These are phyloP conservation scores for Oscheius sp. DNA, from an alignment of 2,888 invertebrate genomes.

Conservation along the genomic window DNA sequence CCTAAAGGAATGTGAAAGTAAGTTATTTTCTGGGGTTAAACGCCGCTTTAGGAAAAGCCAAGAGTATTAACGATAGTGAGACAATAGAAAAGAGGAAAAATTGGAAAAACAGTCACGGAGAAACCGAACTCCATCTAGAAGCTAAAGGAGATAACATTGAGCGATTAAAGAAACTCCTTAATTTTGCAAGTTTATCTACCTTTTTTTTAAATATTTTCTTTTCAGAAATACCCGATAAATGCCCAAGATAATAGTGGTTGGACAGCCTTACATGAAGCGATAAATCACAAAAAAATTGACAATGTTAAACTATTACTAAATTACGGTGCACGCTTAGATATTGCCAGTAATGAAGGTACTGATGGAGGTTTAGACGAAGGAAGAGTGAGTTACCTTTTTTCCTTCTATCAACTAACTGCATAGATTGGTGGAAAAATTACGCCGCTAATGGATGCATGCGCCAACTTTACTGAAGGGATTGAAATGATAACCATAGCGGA, in stretches of 20 bases:
- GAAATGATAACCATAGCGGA: conserved; percentile 8
- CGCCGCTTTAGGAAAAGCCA: background rate
- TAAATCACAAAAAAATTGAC: background rate
- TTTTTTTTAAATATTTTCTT: background rate
- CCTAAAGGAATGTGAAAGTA: background rate
- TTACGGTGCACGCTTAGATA: background rate
- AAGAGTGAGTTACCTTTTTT: background rate
- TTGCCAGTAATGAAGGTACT: background rate
- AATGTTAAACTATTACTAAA: background rate
- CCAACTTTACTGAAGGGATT: background rate
- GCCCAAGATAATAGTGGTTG: conserved; percentile 15
- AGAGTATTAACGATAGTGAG: background rate
- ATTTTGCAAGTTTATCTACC: background rate
- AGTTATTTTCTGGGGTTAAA: background rate
- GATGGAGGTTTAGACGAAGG: conserved; percentile 12
- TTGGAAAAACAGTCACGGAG: conserved; percentile 13
- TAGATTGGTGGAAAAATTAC: conserved; percentile 18
- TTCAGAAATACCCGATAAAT: background rate
- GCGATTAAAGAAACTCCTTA: background rate
- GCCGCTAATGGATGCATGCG: conserved; percentile 12
- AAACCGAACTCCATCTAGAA: conserved; percentile 12
- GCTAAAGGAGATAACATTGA: conserved; percentile 1
- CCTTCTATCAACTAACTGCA: background rate
- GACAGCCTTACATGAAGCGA: conserved; percentile 11
- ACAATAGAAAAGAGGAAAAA: conserved; percentile 1